Percentiles rank a stretch among this genome's conserved stretches.
Conservation (phyloP, 2,888 invertebrate genomes). For the Andrena dorsata region DNA sequence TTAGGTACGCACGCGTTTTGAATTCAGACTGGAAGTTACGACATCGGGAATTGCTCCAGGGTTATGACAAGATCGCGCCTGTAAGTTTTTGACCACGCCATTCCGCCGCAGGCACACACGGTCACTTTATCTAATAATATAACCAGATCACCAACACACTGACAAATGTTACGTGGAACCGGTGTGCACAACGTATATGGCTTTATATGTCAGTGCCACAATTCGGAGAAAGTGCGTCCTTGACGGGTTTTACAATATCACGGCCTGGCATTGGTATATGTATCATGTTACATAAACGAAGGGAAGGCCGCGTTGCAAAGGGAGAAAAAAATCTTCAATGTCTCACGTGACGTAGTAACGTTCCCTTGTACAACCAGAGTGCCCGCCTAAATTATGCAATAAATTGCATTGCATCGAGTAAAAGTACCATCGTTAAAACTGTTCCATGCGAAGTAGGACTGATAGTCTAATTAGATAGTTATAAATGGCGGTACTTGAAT, state of each 20-base stretch:
- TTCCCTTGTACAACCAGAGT: slow-evolving; percentile 26
- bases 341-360: slow-evolving; percentile 31
- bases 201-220: slow-evolving; percentile 68
- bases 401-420: not conserved
- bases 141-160: slow-evolving; percentile 56
- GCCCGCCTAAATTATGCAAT: not conserved
- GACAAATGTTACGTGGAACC: slow-evolving; percentile 40
- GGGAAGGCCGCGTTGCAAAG: slow-evolving; percentile 42
- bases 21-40: slow-evolving; percentile 10
- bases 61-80: not conserved
- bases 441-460: not conserved
- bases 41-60: slow-evolving; percentile 1
- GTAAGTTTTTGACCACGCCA: not conserved
- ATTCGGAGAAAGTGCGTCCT: slow-evolving; percentile 77
- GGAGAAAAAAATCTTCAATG: slow-evolving; percentile 11
- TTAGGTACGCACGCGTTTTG: not conserved
- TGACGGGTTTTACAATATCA: slow-evolving; percentile 69
- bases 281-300: slow-evolving; percentile 66
- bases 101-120: not conserved
- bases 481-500: not conserved
- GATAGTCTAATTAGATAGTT: not conserved
- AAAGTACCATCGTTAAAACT: not conserved
- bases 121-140: slow-evolving; percentile 40
- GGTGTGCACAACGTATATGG: slow-evolving; percentile 51
- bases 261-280: slow-evolving; percentile 54